Evolutionary conservation across 2,797 vertebrate genomes (phyloP).

Genomic region (Darevskia nairensis): DNA sequence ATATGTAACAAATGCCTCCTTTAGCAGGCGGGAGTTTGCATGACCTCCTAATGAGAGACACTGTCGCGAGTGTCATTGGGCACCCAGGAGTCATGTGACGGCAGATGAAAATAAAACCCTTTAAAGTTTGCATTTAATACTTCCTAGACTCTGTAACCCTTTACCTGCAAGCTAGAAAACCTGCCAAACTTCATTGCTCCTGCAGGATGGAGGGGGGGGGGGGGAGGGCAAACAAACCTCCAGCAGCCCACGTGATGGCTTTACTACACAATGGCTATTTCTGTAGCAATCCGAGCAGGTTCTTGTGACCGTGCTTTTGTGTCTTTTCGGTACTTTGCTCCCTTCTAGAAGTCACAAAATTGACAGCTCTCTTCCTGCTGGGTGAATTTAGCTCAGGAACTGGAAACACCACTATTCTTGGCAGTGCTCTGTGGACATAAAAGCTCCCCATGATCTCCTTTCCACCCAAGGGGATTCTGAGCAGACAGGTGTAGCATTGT

Average conservation of each 20-base stretch:
- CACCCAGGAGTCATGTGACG: conserved; percentile 79
- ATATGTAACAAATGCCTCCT: conserved; percentile 63
- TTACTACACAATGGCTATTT: not conserved
- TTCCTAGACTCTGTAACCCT: conserved; percentile 75
- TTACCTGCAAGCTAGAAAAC: conserved; percentile 72
- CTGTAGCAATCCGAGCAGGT: accelerated
- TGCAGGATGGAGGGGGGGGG: not conserved
- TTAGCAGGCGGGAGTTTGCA: conserved; percentile 69
- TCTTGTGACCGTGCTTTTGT: not conserved
- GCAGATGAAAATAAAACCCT: conserved; percentile 74
- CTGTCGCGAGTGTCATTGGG: conserved; percentile 79
- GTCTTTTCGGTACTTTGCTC: conserved; percentile 32
- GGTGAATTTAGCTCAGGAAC: not conserved
- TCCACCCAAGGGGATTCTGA: too few relatives aligned
- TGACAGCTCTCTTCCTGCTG: conserved; percentile 21
- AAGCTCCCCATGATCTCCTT: too few relatives aligned
- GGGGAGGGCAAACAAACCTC: not conserved
- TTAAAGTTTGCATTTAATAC: conserved; percentile 70
- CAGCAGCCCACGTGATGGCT: not conserved
- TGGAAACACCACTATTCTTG: too few relatives aligned
- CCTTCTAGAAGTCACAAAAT: not conserved
- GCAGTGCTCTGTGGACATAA: not conserved
- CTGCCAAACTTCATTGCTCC: conserved; percentile 7
- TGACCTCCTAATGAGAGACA: conserved; percentile 69
- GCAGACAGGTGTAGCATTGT: not conserved